Conservation (phyloP, 2,113 vertebrate species). For the Cyanoliseus patagonus region DNA sequence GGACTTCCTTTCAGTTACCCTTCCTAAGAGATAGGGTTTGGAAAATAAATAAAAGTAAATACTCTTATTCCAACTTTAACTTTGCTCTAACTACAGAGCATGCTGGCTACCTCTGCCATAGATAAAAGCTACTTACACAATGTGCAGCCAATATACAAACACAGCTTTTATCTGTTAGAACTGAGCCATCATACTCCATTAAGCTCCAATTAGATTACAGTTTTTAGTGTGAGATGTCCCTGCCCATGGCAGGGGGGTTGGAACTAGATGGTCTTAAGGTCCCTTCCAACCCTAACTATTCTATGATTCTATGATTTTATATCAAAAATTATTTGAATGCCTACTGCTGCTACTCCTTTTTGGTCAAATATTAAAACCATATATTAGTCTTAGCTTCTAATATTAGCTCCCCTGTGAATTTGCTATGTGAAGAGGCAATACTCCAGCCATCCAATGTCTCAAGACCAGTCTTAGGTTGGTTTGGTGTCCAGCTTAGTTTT, state of each 20-base stretch:
- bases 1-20: neutral
- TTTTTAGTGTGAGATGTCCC: neutral
- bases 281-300: too few relatives aligned
- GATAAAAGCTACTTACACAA: neutral
- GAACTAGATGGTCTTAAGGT: too few relatives aligned
- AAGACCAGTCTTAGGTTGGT: neutral
- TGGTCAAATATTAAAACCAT: neutral
- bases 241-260: too few relatives aligned
- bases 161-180: neutral
- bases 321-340: neutral
- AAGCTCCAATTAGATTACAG: neutral
- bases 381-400: neutral
- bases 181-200: neutral
- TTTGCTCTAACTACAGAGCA: neutral
- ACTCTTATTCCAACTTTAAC: neutral
- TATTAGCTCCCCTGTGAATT: neutral
- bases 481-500: neutral
- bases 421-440: neutral
- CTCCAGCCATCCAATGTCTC: rapidly evolving
- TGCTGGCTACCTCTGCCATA: neutral
- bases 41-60: neutral
- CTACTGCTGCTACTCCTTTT: neutral
- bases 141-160: neutral
- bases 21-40: neutral
- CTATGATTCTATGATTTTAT: neutral